Evolutionary conservation across 2,888 invertebrate species (phyloP), one percentile per base, ranked within the genome.

Genomic region (Papilio protenor): DNA sequence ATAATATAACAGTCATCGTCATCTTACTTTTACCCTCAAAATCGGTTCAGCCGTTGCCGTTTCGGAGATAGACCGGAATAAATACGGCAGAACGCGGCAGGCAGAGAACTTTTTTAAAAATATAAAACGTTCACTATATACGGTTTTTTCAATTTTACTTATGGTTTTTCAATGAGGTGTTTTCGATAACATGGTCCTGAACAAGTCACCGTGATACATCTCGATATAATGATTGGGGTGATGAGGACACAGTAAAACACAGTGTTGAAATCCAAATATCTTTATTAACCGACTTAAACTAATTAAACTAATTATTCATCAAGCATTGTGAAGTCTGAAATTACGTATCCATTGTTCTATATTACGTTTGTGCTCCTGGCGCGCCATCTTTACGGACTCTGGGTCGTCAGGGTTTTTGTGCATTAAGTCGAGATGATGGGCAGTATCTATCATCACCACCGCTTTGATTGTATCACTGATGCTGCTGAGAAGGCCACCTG

Each of bases 361-460:
- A 81, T 95, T 93, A 18, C 93, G 87, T 75, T 95, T 95, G 86
- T 97, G 97, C 73, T 95, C 93, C 61, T 95, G 88, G 71, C 98
- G 94, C 0, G 97, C 96, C 80, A 91, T 85, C 71, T 89, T 90
- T 1, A 98, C 97, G 1, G 96, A 95, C n/a, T 88, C 86, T 0
- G 97, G 97, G 90, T 98, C 98, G 3, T 91, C 88, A 0, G 94
- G 89, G 88, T 96, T 95, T 52, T 94, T 91, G 0, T 95, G 95
- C 89, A 98, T 95, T 81, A 98, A 95, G 90, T 98, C 98, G 76
- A 98, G 93, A 88, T 98, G 98, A 91, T 98, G 98, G 0, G 98
- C 98, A 0, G 96, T 97, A 88, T 98, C 97, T 0, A 97, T 96
- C 81, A 98, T 97, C 49, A 98, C 92, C 21, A 98, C 95, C 0